phyloP scores from a whole-genome alignment of 2,113 vertebrate genomes.

The Lipophrys pholis region DNA sequence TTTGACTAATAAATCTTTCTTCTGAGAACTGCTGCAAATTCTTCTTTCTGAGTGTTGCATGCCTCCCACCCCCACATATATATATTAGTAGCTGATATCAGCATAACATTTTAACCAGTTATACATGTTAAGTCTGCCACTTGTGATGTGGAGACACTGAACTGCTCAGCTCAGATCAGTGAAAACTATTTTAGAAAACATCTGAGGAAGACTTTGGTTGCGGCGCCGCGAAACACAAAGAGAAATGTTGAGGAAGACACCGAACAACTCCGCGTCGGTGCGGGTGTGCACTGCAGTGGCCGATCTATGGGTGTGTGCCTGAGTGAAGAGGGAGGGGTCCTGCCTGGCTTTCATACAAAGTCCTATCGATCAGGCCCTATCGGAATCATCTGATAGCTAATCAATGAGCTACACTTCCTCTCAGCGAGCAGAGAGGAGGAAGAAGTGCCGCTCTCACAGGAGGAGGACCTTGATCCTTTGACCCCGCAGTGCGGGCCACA shows the following conservation, averaged over 20 bases:
- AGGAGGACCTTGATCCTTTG: slow-evolving; percentile 78
- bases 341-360: slow-evolving; percentile 80
- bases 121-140: not conserved
- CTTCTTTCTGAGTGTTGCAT: not conserved
- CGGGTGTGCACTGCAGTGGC: slow-evolving; percentile 56
- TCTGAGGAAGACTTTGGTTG: slow-evolving; percentile 45
- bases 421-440: slow-evolving; percentile 60
- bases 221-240: slow-evolving; percentile 36
- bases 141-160: not conserved
- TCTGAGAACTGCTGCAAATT: not conserved
- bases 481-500: slow-evolving; percentile 45
- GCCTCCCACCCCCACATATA: not conserved
- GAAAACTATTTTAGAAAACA: slow-evolving; percentile 15
- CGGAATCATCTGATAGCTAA: slow-evolving; percentile 88
- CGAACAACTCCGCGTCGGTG: slow-evolving; percentile 49
- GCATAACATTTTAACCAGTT: not conserved
- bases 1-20: slow-evolving; percentile 15
- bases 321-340: slow-evolving; percentile 70
- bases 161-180: slow-evolving; percentile 1
- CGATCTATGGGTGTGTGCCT: slow-evolving; percentile 72
- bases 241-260: slow-evolving; percentile 40
- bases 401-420: slow-evolving; percentile 84
- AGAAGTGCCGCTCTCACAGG: slow-evolving; percentile 68
- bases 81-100: not conserved
- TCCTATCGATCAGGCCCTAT: slow-evolving; percentile 82